A percentile compares a stretch with the other conserved stretches of the same genome.
These are phyloP conservation scores for Anguilla megastoma DNA, from an alignment of 2,797 vertebrate species.

Conservation along the genomic window DNA sequence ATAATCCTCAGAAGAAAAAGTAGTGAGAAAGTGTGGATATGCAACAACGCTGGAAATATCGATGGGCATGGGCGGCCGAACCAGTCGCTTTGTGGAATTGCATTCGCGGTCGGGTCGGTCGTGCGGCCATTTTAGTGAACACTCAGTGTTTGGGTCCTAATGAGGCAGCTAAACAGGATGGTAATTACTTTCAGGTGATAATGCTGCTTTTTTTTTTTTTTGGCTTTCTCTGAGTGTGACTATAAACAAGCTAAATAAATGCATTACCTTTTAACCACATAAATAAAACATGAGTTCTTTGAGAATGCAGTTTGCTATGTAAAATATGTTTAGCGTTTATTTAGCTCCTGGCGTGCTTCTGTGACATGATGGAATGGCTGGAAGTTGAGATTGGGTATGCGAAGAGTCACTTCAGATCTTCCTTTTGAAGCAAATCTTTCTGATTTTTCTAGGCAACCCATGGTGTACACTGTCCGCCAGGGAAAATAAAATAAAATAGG, in stretches of 20 bases:
- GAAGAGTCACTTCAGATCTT: background rate
- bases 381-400: background rate
- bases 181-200: background rate
- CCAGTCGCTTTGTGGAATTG: background rate
- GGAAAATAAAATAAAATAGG: background rate
- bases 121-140: background rate
- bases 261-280: background rate
- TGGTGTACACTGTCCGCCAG: background rate
- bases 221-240: too few species aligned
- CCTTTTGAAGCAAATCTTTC: background rate
- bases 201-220: background rate
- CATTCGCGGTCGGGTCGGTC: background rate
- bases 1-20: background rate
- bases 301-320: background rate
- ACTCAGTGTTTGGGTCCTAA: background rate
- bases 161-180: background rate
- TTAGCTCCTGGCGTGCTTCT: background rate
- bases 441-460: background rate
- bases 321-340: conserved; percentile 10
- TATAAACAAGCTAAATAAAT: background rate
- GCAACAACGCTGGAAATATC: background rate
- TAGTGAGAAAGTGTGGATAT: background rate
- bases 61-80: background rate
- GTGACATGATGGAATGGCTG: background rate
- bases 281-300: conserved; percentile 14